Evolutionary conservation across 2,888 invertebrate species (phyloP).

Genomic region (Mycalesis mineus): DNA sequence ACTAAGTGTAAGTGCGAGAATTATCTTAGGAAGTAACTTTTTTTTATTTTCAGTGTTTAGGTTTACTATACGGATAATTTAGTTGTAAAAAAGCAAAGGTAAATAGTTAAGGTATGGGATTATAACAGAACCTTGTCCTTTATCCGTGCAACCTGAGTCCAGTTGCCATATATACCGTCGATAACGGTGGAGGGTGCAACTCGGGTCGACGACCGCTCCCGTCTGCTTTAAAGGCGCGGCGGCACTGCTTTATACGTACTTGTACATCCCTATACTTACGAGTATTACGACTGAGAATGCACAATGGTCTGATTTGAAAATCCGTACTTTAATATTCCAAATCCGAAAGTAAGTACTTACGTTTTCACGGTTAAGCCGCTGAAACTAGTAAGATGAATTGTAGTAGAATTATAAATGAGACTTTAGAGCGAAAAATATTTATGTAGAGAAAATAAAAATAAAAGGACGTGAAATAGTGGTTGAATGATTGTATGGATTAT

Average conservation of each 20-base stretch:
- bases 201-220: conserved; percentile 60
- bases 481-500: too few relatives aligned
- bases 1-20: not conserved
- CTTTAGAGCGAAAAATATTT: too few relatives aligned
- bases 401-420: too few relatives aligned
- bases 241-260: conserved; percentile 26
- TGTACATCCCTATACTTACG: conserved; percentile 15
- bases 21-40: too few relatives aligned
- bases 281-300: too few relatives aligned
- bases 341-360: too few relatives aligned
- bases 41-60: not conserved
- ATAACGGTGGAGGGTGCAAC: conserved; percentile 69
- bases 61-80: not conserved
- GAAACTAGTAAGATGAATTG: too few relatives aligned
- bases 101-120: conserved; percentile 10
- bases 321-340: too few relatives aligned
- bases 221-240: conserved; percentile 42
- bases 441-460: too few relatives aligned
- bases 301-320: too few relatives aligned
- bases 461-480: too few relatives aligned
- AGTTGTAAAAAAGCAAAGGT: not conserved
- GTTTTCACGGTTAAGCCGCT: too few relatives aligned
- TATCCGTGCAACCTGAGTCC: conserved; percentile 45
- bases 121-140: conserved; percentile 28
- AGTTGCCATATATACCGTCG: conserved; percentile 70